Base-by-base conservation (phyloP, 2,888 invertebrate species). In the Zaprionus obscuricornis region DNA sequence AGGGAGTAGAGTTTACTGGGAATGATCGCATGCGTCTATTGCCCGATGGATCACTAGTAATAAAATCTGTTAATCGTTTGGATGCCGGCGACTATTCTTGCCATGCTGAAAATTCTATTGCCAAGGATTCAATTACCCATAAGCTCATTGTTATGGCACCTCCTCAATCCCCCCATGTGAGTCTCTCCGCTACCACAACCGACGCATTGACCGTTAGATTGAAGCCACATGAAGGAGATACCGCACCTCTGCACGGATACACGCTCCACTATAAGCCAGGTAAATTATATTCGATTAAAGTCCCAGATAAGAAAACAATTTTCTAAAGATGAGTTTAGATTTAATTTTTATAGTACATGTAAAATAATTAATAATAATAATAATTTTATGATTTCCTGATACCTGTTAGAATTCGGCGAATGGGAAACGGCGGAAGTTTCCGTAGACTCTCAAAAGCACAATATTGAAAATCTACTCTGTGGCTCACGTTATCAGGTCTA, bases 11-110 rank as follows among this genome's bases (percentile, higher is more conserved):
- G 26, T 93, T 96, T 71, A 94, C 95, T 68, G 92, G 94, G 6
- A 96, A 95, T 46, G 96, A 97, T 79, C 93, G 96, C 66, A 93
- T 96, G 66, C 93, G 96, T 11, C 94, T 97, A 77, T 91, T 97
- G 76, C 96, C 96, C 10, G 97, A 98, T 90, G 98, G 98, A 16
- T 96, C 97, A 0, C 91, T 98, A n/a, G 93, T 96, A 82, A 96
- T 98, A 60, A 95, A 96, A 58, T 95, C 96, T 70, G 96, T 97
- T 0, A 95, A 95, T 39, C 93, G 97, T 20, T 94, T 95, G 64
- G 98, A 98, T 91, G 96, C 97, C 49, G 98, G 97, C 49, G 97
- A 98, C 90, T 98, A 98, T 89, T 95, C 97, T 0, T 98, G 98
- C 90, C 94, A 95, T 79, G 97, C 97, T 11, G 96, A 97, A 88